A percentile compares a stretch with the other conserved stretches of the same genome.
Evolutionary conservation across 1,140 invertebrate genomes (phyloP).

Genomic region (Oppia nitens): DNA sequence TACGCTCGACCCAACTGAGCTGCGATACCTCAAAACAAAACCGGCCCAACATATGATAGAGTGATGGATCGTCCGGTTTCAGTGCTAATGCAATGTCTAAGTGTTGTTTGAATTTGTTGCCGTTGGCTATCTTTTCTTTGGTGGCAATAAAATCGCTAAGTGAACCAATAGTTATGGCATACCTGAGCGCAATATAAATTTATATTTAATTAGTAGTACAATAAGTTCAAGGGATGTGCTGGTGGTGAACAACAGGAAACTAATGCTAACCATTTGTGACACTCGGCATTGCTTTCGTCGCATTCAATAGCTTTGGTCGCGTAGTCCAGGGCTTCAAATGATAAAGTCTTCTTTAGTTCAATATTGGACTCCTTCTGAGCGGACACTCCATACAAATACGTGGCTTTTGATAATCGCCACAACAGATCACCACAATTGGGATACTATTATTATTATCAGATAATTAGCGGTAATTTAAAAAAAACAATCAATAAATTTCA

Average conservation of each 20-base stretch:
- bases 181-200: too few relatives aligned
- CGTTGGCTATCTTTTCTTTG: conserved; percentile 44
- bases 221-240: not conserved
- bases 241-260: not conserved
- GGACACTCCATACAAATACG: conserved; percentile 35
- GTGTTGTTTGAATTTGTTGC: conserved; percentile 34
- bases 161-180: conserved; percentile 47
- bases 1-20: conserved; percentile 49
- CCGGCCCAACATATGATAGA: conserved; percentile 51
- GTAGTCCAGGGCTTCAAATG: conserved; percentile 41
- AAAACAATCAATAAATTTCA: too few relatives aligned
- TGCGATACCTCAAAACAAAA: conserved; percentile 49
- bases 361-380: conserved; percentile 29
- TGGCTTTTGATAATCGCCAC: conserved; percentile 50
- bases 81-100: conserved; percentile 47
- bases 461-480: too few relatives aligned
- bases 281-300: conserved; percentile 37
- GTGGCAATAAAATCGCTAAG: conserved; percentile 39
- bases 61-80: conserved; percentile 43
- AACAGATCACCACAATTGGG: conserved; percentile 30
- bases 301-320: conserved; percentile 40
- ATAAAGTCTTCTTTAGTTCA: conserved; percentile 35
- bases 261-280: conserved; percentile 49
- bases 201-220: too few relatives aligned
- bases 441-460: conserved; percentile 7